Conservation (phyloP, 1,140 invertebrate genomes). For the Tyrophagus putrescentiae region DNA sequence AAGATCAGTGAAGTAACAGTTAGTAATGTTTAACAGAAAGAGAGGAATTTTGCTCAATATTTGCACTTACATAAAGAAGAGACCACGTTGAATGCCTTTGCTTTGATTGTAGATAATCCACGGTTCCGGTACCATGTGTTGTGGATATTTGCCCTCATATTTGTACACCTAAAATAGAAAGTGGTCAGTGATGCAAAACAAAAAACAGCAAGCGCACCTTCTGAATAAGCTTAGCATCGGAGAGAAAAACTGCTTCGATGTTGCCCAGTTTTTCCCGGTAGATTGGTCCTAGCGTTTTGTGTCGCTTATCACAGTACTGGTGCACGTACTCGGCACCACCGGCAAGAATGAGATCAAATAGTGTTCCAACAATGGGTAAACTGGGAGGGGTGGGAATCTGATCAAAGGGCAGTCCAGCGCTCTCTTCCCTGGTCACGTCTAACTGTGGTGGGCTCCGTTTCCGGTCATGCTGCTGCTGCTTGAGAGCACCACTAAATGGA, state of each 20-base stretch:
- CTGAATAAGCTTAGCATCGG: conserved; percentile 49
- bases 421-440: background rate
- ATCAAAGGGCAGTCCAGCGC: background rate
- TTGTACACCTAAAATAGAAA: conserved; percentile 42
- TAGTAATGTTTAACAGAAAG: conserved; percentile 3
- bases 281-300: conserved; percentile 54
- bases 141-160: conserved; percentile 58
- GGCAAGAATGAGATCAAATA: conserved; percentile 37
- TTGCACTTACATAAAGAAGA: conserved; percentile 63
- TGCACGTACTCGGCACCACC: conserved; percentile 44
- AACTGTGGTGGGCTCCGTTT: background rate
- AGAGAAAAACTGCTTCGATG: conserved; percentile 51
- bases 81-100: conserved; percentile 50
- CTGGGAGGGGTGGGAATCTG: conserved; percentile 35
- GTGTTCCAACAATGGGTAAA: conserved; percentile 42
- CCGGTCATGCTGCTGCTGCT: background rate
- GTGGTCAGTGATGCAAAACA: background rate
- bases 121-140: conserved; percentile 60
- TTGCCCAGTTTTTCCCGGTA: conserved; percentile 53
- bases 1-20: conserved; percentile 22
- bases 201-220: conserved; percentile 24
- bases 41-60: background rate
- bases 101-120: conserved; percentile 62
- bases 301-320: conserved; percentile 52
- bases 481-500: background rate